Percentiles rank a stretch among this genome's conserved stretches.
These are phyloP conservation scores for Psittacula echo DNA, from an alignment of 2,797 vertebrate species.

Conservation along the genomic window DNA sequence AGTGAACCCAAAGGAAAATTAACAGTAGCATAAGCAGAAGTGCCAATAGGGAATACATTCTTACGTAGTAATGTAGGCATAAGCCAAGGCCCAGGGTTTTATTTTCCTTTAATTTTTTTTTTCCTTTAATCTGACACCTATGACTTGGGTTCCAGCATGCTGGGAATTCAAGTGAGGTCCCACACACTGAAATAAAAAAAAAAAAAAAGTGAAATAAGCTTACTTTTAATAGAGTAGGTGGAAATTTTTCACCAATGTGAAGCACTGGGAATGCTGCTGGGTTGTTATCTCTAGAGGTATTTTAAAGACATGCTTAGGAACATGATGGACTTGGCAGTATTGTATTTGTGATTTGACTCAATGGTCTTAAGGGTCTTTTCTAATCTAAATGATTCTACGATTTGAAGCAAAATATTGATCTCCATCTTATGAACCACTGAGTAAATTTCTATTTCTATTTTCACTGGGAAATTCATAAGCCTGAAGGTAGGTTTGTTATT, in stretches of 20 bases:
- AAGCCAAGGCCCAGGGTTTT: not conserved
- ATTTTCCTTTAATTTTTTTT: not conserved
- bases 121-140: not conserved
- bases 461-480: not conserved
- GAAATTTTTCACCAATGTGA: rapidly evolving
- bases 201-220: not conserved
- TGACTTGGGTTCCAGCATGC: rapidly evolving
- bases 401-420: not conserved
- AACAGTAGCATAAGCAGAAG: not conserved
- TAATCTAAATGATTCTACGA: not conserved
- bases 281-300: not conserved
- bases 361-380: not conserved
- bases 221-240: not conserved
- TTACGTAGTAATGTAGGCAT: not conserved
- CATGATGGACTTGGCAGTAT: not conserved
- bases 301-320: not conserved
- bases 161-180: not conserved
- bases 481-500: not conserved
- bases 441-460: not conserved
- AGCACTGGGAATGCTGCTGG: not conserved
- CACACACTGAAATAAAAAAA: not conserved
- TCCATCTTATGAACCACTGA: rapidly evolving
- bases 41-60: not conserved
- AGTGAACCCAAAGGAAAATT: not conserved
- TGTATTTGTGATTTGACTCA: rapidly evolving